A percentile compares a stretch with the other conserved stretches of the same genome.
phyloP scores from a whole-genome alignment of 2,888 invertebrate genomes.

The Drosophila histrio region DNA sequence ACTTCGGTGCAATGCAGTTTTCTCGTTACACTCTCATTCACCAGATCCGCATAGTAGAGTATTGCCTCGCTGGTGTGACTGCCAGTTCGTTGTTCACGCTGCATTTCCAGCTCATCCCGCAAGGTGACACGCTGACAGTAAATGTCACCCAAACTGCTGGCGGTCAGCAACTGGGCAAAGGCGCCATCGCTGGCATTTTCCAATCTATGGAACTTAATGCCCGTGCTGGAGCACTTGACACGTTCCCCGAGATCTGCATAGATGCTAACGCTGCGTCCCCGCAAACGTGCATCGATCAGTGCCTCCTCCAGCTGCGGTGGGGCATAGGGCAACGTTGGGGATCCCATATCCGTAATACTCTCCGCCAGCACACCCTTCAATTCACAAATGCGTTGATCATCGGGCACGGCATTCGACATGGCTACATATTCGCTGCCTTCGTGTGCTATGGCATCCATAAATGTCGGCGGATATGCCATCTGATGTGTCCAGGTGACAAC shows the following conservation, averaged over 20 bases:
- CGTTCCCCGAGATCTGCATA: conserved; percentile 69
- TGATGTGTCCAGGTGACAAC: conserved; percentile 82
- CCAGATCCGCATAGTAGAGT: conserved; percentile 53
- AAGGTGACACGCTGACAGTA: conserved; percentile 59
- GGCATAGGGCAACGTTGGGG: conserved; percentile 72
- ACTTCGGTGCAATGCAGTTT: conserved; percentile 65
- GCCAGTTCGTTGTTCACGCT: conserved; percentile 50
- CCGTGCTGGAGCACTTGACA: conserved; percentile 74
- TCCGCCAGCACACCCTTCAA: conserved; percentile 36
- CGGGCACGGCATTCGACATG: conserved; percentile 63
- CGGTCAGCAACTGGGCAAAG: conserved; percentile 64
- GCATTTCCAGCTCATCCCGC: conserved; percentile 34
- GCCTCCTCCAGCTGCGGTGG: conserved; percentile 73
- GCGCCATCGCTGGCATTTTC: conserved; percentile 35
- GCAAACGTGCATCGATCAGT: conserved; percentile 52
- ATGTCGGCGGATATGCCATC: conserved; percentile 73
- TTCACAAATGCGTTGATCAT: conserved; percentile 79
- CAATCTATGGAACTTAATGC: conserved; percentile 65
- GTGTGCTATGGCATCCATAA: conserved; percentile 64
- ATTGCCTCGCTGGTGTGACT: conserved; percentile 57
- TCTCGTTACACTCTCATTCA: conserved; percentile 35
- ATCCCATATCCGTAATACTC: conserved; percentile 35
- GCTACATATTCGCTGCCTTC: conserved; percentile 73
- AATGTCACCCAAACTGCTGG: conserved; percentile 81
- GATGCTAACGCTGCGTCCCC: conserved; percentile 62